These are phyloP conservation scores for Lycocorax pyrrhopterus DNA, from an alignment of 2,113 vertebrate genomes.

Conservation along the genomic window DNA sequence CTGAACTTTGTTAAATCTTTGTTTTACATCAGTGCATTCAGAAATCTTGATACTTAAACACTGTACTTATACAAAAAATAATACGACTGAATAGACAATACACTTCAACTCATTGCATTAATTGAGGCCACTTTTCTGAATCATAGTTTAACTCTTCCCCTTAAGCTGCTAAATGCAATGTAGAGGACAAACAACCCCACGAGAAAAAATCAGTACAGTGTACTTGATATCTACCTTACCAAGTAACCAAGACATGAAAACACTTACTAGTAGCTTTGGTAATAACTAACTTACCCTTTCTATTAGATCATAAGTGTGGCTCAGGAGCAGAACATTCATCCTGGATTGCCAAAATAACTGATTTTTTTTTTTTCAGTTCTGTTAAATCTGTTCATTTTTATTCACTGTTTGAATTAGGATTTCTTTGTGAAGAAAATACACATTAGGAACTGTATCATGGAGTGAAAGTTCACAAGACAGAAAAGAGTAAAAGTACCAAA, in stretches of 20 bases:
- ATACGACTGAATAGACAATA: not conserved
- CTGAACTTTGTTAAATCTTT: not conserved
- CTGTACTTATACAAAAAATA: not conserved
- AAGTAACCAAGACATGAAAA: not conserved
- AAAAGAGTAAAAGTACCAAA: not conserved
- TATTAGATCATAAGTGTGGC: not conserved
- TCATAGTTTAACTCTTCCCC: not conserved
- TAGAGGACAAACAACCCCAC: not conserved
- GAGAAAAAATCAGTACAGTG: not conserved
- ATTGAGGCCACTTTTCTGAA: not conserved
- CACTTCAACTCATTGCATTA: not conserved
- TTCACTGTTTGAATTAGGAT: not conserved
- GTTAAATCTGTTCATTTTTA: not conserved
- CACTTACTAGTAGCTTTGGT: not conserved
- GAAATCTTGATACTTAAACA: not conserved
- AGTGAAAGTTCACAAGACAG: not conserved
- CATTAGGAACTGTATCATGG: not conserved
- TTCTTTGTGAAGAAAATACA: not conserved
- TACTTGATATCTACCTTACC: not conserved
- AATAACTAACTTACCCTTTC: not conserved
- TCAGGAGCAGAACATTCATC: not conserved
- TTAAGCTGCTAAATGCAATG: not conserved
- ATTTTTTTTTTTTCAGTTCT: not conserved
- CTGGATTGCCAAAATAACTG: not conserved
- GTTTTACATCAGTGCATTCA: not conserved